Evolutionary conservation across 2,113 vertebrate species (phyloP).

Genomic region (Morone chrysops): DNA sequence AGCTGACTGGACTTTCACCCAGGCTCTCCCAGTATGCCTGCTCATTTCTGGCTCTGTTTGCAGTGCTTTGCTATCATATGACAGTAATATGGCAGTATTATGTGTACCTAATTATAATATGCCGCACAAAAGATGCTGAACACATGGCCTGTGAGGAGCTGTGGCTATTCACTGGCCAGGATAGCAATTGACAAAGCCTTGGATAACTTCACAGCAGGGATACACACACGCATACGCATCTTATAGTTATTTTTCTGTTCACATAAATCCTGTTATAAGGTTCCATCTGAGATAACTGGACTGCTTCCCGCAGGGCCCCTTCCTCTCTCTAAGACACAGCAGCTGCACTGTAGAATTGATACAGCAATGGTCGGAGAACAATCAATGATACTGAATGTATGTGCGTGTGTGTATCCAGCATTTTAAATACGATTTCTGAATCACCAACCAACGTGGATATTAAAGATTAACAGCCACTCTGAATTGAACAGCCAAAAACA

Average conservation of each 20-base stretch:
- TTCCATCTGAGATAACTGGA: conserved; percentile 73
- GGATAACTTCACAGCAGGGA: conserved; percentile 46
- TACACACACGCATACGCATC: conserved; percentile 26
- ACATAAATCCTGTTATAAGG: conserved; percentile 74
- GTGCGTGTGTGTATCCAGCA: conserved; percentile 4
- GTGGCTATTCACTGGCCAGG: conserved; percentile 37
- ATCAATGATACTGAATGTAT: conserved; percentile 62
- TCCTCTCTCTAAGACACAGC: conserved; percentile 60
- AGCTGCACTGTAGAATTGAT: conserved; percentile 46
- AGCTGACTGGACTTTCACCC: conserved; percentile 46
- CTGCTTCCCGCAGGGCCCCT: conserved; percentile 64
- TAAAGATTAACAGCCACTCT: conserved; percentile 18
- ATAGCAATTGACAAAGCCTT: conserved; percentile 39
- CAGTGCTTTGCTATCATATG: conserved; percentile 34
- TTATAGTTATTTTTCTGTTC: conserved; percentile 65
- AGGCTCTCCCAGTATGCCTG: conserved; percentile 22
- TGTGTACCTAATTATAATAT: conserved; percentile 45
- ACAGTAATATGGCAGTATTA: conserved; percentile 48
- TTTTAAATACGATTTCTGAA: conserved; percentile 28
- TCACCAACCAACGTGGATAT: conserved; percentile 33
- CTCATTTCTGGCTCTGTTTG: conserved; percentile 41
- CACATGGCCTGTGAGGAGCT: conserved; percentile 41
- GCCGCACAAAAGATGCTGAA: conserved; percentile 48
- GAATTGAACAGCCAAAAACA: not conserved
- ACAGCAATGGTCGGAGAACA: conserved; percentile 55